Evolutionary conservation across 1,140 invertebrate genomes (phyloP), one percentile per base, ranked within the genome.

Genomic region (Drosophila sturtevanti): DNA sequence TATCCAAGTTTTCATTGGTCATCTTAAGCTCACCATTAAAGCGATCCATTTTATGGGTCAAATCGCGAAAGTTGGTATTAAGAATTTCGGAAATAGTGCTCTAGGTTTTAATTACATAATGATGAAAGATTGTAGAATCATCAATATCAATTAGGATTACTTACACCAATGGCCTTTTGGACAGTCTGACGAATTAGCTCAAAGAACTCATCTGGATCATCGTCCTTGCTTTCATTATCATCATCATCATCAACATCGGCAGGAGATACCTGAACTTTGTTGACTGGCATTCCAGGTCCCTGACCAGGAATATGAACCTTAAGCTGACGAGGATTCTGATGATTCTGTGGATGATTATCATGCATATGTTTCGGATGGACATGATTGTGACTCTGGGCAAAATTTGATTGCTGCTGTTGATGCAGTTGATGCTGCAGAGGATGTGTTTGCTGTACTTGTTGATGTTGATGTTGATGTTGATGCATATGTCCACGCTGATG

Each of bases 181-280:
- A 91, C 90, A 0, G 90, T 91, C 35, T 89, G 80, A 10, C 86
- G 79, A 16, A 91, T 91, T 0, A 91, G 68, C 27, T 90, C 73
- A 58, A 91, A 91, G 38, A 91, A 91, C 71, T 91, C 90, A 22
- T 91, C 90, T 10, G 90, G 87, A 70, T 85, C 90, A 12, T 90
- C 90, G 22, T 91, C 90, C 72, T 90, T 31, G 27, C 27, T 91
- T 4, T 84, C 89, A 12, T 89, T 91, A 5, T 84, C 89, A 12
- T 89, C 89, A 31, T 81, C 81, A 4, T 77, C 79, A 24, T 82
- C 81, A 9, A 74, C 79, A 55, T 68, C 35, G 9, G 66, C 73
- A 18, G 62, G 54, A 59, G 66, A 64, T 75, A 67, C 62, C 18
- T 62, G 74, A 22, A 21, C 12, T 38, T 66, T 70, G 58, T n/a